Evolutionary conservation across 1,140 invertebrate genomes (phyloP), one percentile per base, ranked within the genome.

Genomic region (Hyles vespertilio): DNA sequence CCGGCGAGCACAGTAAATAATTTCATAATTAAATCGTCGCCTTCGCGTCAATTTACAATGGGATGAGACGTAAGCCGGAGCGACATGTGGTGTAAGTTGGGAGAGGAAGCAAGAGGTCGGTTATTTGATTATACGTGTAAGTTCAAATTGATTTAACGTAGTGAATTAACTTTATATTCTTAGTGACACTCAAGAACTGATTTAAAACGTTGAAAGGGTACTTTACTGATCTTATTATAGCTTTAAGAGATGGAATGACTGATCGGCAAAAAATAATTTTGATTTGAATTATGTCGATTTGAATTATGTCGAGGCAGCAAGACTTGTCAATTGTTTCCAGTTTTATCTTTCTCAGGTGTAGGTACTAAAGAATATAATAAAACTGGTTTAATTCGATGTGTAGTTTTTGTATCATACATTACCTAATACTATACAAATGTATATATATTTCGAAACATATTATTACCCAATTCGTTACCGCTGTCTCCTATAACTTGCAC

Each of bases 1-100:
- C 22, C 22, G 22, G 22, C 22, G 22, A 46, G 50, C 65, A 65
- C 61, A 58, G 63, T 72, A 70, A 75, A 78, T 78, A 72, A 75
- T 78, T 70, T 73, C 60, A 73, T 75, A 70, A 78, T 75, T 75
- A 78, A 72, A 73, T 72, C 69, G 56, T 71, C 51, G 47, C 61
- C 47, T 54, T 54, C 59, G 11, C 53, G 51, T 70, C 58, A 69
- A 44, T 67, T 49, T 50, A 67, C 62, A 75, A 67, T 70, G 54
- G 61, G 59, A 60, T 51, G 57, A 57, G 65, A 60, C 58, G 58
- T 58, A 55, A 58, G 33, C 32, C 56, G 52, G 10, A 11, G n/a
- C 22, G 49, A 36, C 5, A 22, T 12, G 10, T 8, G 32, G 5
- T 45, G 11, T 32, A 57, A 50, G 22, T 22, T 22, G 22, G 22